Evolutionary conservation across 1,140 invertebrate species (phyloP), one percentile per base, ranked within the genome.

Genomic region (Rhyzopertha dominica): DNA sequence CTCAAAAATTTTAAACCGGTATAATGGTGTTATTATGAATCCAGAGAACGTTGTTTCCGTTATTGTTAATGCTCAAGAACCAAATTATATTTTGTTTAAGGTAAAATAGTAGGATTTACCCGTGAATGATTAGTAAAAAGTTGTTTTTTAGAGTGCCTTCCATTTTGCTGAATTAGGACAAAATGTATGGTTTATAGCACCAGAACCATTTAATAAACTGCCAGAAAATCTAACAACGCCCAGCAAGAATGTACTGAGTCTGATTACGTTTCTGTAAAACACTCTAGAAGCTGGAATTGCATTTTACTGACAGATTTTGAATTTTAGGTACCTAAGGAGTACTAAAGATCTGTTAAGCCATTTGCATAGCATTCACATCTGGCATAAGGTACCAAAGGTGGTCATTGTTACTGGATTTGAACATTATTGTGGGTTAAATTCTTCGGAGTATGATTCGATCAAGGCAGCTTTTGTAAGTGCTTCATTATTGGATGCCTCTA

Each of bases 231-330:
- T 57, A 20, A 40, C 45, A 35, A 34, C 36, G 10, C 61, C 61
- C 2, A 52, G 48, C 19, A 57, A 55, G 28, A 51, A 59, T 20
- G 37, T 59, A 24, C 32, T 61, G 9, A 45, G 53, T 22, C 42
- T 61, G 13, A 61, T 61, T 34, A 59, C 54, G 2, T 63, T 63
- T 40, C 46, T 63, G 59, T 61, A 49, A 58, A 13, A 19, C 14
- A 31, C 16, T 19, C 24, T 28, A 3, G 7, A 9, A 35, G 24
- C 24, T 23, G 23, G 14, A n/a, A 3, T 17, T 22, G 8, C 14
- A 34, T 18, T 10, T 19, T 44, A 10, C n/a, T 19, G 34, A 37
- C 19, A 28, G 12, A n/a, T 25, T 40, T 17, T 37, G 38, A 31
- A 5, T 57, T 53, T 31, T 32, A 63, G 61, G 25, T 63, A 59